phyloP scores from a whole-genome alignment of 2,888 invertebrate genomes.

The Drosophila greeni region DNA sequence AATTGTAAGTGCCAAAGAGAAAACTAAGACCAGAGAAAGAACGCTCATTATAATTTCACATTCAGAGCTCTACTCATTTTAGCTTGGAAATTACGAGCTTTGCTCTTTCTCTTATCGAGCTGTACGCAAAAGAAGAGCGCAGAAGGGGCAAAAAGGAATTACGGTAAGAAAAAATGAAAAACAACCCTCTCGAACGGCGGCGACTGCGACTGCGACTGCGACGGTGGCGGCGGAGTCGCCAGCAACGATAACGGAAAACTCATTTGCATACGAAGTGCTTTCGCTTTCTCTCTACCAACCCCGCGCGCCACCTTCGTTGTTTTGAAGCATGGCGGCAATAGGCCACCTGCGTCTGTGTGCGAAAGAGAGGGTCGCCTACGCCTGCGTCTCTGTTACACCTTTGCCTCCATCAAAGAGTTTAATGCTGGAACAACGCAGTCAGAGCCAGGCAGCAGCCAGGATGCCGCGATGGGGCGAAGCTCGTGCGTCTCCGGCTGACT shows the following conservation, averaged over 20 bases:
- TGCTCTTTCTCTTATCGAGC: conserved; percentile 53
- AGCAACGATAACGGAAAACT: conserved; percentile 67
- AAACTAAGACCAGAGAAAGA: conserved; percentile 42
- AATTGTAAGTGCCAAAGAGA: conserved; percentile 22
- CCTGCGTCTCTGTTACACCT: conserved; percentile 40
- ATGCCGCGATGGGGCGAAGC: conserved; percentile 15
- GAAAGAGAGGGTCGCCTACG: conserved; percentile 29
- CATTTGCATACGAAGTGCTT: conserved; percentile 73
- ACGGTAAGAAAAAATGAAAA: conserved; percentile 36
- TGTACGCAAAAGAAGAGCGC: conserved; percentile 33
- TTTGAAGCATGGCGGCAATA: conserved; percentile 65
- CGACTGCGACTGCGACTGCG: conserved; percentile 38
- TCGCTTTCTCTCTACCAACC: conserved; percentile 58
- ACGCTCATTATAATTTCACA: conserved; percentile 57
- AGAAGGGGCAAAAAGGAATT: conserved; percentile 16
- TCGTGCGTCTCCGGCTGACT: conserved; percentile 19
- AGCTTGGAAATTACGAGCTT: conserved; percentile 52
- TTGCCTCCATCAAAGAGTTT: conserved; percentile 65
- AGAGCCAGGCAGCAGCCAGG: conserved; percentile 1
- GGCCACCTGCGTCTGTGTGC: conserved; percentile 57
- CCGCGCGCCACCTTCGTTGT: conserved; percentile 36
- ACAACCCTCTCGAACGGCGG: conserved; percentile 62
- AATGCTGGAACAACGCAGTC: conserved; percentile 60
- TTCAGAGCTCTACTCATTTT: conserved; percentile 44
- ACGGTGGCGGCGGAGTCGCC: conserved; percentile 30